A percentile compares a stretch with the other conserved stretches of the same genome.
phyloP scores from a whole-genome alignment of 2,113 vertebrate genomes.

The Pica pica region DNA sequence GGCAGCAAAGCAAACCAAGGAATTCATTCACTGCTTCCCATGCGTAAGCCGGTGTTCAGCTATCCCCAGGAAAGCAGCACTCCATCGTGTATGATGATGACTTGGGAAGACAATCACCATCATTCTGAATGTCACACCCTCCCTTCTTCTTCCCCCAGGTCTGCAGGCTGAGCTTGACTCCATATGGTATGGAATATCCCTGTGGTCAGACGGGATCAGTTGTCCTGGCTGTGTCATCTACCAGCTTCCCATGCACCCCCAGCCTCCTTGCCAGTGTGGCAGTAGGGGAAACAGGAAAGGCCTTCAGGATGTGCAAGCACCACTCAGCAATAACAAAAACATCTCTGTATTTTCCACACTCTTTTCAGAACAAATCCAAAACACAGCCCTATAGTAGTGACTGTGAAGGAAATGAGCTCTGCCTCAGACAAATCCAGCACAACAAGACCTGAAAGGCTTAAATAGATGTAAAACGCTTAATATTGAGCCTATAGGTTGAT shows the following conservation, averaged over 20 bases:
- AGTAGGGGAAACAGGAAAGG: background rate
- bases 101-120: background rate
- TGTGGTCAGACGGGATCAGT: background rate
- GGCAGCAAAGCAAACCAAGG: background rate
- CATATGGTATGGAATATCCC: background rate
- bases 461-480: background rate
- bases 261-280: background rate
- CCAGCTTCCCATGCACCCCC: background rate
- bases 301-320: background rate
- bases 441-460: background rate
- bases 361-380: background rate
- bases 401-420: background rate
- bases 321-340: background rate
- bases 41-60: background rate
- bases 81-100: background rate
- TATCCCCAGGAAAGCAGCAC: background rate
- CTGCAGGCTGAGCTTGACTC: background rate
- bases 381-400: background rate
- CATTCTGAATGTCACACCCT: background rate
- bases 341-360: background rate
- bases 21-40: background rate
- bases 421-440: background rate
- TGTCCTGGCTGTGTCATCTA: background rate
- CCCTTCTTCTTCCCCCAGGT: background rate
- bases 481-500: background rate